Evolutionary conservation across 2,888 invertebrate genomes (phyloP).

Genomic region (Agonopterix arenella): DNA sequence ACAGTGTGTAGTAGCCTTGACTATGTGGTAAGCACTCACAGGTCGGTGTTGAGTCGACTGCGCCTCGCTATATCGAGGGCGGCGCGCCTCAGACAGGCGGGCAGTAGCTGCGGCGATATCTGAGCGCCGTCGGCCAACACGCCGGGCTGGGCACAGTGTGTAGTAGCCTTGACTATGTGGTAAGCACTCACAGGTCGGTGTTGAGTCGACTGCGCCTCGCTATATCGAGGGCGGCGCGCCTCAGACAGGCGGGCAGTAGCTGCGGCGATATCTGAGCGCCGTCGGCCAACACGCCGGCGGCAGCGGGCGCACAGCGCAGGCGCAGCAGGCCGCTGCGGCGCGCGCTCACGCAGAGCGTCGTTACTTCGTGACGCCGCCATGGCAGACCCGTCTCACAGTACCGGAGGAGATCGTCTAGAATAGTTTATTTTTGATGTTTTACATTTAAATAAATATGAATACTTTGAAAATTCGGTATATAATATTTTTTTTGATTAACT

Average conservation of each 20-base stretch:
- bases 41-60: constrained; percentile 30
- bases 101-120: constrained; percentile 73
- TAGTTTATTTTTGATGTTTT: not conserved
- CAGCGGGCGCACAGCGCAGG: constrained; percentile 27
- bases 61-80: constrained; percentile 66
- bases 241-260: constrained; percentile 29
- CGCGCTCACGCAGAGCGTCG: constrained; percentile 61
- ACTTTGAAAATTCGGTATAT: no score
- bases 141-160: constrained; percentile 5
- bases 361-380: constrained; percentile 78
- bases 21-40: constrained; percentile 18
- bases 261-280: constrained; percentile 77
- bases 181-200: constrained; percentile 30
- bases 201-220: constrained; percentile 25
- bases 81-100: constrained; percentile 80
- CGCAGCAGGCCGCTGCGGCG: constrained; percentile 77
- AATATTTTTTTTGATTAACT: no score
- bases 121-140: constrained; percentile 45
- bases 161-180: no score
- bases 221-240: constrained; percentile 85
- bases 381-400: constrained; percentile 90
- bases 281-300: constrained; percentile 22
- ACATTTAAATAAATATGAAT: not conserved
- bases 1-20: no score
- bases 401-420: constrained; percentile 5